Evolutionary conservation across 2,888 invertebrate genomes (phyloP), one percentile per base, ranked within the genome.

Genomic region (Resseliella maxima): DNA sequence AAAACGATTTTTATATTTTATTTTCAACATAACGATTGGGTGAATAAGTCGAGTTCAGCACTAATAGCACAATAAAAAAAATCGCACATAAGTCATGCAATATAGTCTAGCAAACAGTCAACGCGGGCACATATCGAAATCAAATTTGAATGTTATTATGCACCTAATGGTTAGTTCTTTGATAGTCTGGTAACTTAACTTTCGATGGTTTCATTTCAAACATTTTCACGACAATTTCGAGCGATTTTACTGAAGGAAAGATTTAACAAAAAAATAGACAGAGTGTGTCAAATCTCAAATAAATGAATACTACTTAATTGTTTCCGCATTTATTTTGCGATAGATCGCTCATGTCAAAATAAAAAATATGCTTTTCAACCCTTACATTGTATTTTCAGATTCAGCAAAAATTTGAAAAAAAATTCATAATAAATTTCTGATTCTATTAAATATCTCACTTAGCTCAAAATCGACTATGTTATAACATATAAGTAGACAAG

Each of bases 151-250:
- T 72, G 31, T 31, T 31, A 35, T 31, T 72, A 38, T 38, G 83
- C 83, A 18, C 35, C 8, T 8, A n/a, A 38, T 6, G 38, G 38
- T 41, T n/a, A 38, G 38, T 83, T 83, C 83, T 83, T 83, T 83
- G 41, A 8, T 41, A 38, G 24, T 38, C 38, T 83, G 83, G 18
- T 83, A 38, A 83, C 83, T 83, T 83, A n/a, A n/a, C n/a, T 83
- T 72, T 3, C n/a, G 31, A 0, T 83, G 38, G 38, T n/a, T 38
- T 83, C 24, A 83, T 83, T 83, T 81, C 18, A 38, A 3, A 38
- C 38, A 38, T 83, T 38, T 38, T 38, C 38, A 38, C 83, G 81
- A 83, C 83, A 83, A n/a, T n/a, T 83, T 24, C 83, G 38, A 38
- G 83, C 38, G 83, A 24, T 21, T 38, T 21, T n/a, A 18, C 35